Evolutionary conservation across 1,140 invertebrate genomes (phyloP).

Genomic region (Cataglyphis hispanica): DNA sequence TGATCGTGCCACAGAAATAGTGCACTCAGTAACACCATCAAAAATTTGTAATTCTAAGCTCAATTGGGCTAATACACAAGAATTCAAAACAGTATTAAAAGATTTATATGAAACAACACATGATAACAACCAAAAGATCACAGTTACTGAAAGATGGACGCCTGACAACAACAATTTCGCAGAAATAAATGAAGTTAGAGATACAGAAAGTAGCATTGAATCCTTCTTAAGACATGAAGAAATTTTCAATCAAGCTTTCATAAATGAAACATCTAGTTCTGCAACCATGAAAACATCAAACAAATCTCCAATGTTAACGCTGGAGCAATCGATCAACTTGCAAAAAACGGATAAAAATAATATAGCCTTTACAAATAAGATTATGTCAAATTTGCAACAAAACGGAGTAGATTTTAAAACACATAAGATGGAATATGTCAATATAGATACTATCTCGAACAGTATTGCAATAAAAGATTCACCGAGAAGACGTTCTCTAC

Average conservation of each 20-base stretch:
- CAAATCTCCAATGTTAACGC: slow-evolving; percentile 11
- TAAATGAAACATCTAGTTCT: background rate
- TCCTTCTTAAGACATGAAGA: background rate
- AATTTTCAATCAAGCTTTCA: background rate
- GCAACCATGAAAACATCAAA: slow-evolving; percentile 31
- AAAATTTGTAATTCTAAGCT: slow-evolving; percentile 50
- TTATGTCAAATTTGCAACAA: background rate
- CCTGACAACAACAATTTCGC: background rate
- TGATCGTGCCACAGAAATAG: slow-evolving; percentile 78
- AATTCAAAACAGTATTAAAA: slow-evolving; percentile 69
- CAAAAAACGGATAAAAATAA: background rate
- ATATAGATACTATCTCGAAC: slow-evolving; percentile 45
- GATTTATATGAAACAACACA: slow-evolving; percentile 61
- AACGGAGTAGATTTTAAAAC: background rate
- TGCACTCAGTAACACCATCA: slow-evolving; percentile 60
- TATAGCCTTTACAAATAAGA: background rate
- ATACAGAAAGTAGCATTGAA: background rate
- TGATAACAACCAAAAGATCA: slow-evolving; percentile 65
- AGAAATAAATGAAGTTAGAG: background rate
- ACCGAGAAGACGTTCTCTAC: slow-evolving; percentile 76
- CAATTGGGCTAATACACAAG: slow-evolving; percentile 3
- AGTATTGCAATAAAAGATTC: slow-evolving; percentile 37
- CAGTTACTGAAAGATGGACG: slow-evolving; percentile 66
- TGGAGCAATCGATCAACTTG: background rate
- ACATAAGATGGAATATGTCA: background rate